phyloP scores from a whole-genome alignment of 37 sponge, comb jelly and placozoan genomes.

The Cladorhizidae sp. region DNA sequence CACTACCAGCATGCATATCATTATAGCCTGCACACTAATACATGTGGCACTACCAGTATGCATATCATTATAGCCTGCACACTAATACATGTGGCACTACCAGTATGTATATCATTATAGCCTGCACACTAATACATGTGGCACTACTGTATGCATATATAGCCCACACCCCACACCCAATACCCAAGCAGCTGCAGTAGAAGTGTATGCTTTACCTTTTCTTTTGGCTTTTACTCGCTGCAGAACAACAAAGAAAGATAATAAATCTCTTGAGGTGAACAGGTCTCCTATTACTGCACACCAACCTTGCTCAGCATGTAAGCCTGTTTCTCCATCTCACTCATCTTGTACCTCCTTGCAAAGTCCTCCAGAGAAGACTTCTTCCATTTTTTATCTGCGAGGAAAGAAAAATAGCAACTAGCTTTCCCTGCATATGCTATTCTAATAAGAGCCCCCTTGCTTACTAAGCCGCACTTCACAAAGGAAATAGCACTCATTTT shows the following conservation, averaged over 20 bases:
- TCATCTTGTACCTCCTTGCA: slow-evolving; percentile 1
- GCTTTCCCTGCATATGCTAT: no score
- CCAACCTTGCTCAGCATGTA: slow-evolving; percentile 8
- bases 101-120: no score
- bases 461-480: no score
- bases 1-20: no score
- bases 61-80: no score
- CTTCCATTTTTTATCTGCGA: slow-evolving; percentile 23
- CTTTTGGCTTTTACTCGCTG: neutral
- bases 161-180: neutral
- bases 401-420: neutral
- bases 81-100: no score
- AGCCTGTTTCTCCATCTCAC: slow-evolving; percentile 24
- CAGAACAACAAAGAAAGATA: neutral
- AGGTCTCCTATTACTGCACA: neutral
- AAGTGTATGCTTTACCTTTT: neutral
- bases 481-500: no score
- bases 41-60: no score
- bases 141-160: no score
- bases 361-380: slow-evolving; percentile 3
- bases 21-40: no score
- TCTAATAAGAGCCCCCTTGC: no score
- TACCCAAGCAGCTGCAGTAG: neutral
- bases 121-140: no score
- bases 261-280: neutral